phyloP scores from a whole-genome alignment of 2,888 invertebrate genomes.

The Emmelina monodactyla region DNA sequence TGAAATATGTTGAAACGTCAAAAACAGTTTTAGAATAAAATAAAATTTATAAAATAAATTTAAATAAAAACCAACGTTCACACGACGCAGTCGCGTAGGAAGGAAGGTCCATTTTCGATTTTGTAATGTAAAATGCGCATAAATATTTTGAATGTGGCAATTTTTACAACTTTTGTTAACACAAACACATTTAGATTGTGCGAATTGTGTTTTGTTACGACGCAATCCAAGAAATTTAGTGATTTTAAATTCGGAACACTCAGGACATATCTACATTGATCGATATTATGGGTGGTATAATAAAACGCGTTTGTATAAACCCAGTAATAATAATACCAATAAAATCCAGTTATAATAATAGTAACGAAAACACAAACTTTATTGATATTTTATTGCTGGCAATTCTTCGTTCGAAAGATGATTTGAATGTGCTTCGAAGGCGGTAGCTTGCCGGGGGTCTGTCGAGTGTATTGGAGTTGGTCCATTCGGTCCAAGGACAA shows the following conservation, averaged over 20 bases:
- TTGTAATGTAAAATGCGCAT: constrained; percentile 23
- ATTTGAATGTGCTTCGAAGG: constrained; percentile 22
- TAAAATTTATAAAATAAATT: background rate
- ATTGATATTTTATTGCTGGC: too few species aligned
- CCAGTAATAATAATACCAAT: too few species aligned
- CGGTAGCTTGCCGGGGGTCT: constrained; percentile 27
- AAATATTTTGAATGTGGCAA: constrained; percentile 27
- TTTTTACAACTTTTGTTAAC: constrained; percentile 28
- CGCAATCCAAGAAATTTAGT: constrained; percentile 10
- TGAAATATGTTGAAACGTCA: too few species aligned
- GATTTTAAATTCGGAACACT: too few species aligned
- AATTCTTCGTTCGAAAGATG: too few species aligned
- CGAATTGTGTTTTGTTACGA: constrained; percentile 23
- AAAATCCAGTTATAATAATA: too few species aligned
- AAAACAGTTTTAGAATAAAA: background rate
- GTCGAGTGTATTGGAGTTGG: too few species aligned
- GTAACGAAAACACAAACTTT: too few species aligned
- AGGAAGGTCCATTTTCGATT: constrained; percentile 25
- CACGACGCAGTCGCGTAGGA: constrained; percentile 26
- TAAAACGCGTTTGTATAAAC: too few species aligned
- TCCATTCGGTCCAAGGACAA: constrained; percentile 28
- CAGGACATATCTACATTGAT: too few species aligned
- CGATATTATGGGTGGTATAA: too few species aligned
- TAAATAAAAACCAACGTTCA: background rate
- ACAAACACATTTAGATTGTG: constrained; percentile 31